phyloP scores from a whole-genome alignment of 2,113 vertebrate genomes.

The Brienomyrus longianalis region DNA sequence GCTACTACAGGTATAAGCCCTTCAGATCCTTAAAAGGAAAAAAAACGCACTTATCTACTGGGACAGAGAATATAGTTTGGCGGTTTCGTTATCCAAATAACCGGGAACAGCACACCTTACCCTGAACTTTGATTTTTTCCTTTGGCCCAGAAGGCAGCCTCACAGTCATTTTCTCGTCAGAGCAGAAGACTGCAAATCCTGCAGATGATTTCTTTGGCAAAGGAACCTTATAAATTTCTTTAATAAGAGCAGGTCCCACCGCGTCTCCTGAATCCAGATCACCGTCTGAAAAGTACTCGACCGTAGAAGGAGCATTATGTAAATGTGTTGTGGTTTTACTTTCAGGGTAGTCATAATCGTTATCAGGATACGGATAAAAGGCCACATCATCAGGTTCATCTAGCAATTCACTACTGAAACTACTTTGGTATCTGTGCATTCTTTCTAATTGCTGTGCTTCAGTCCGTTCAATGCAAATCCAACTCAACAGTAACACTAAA shows the following conservation, averaged over 20 bases:
- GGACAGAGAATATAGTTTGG: not conserved
- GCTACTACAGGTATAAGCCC: conserved; percentile 13
- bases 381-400: not conserved
- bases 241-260: not conserved
- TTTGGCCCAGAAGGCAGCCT: not conserved
- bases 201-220: not conserved
- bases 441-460: not conserved
- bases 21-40: conserved; percentile 1
- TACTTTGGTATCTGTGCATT: no score
- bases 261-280: not conserved
- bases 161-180: not conserved
- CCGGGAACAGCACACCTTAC: not conserved
- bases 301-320: not conserved
- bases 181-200: not conserved
- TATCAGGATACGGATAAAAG: not conserved
- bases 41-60: not conserved
- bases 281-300: not conserved
- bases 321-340: not conserved
- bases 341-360: not conserved
- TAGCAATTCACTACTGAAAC: not conserved
- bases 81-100: not conserved
- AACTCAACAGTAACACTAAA: not conserved
- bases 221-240: not conserved
- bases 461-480: not conserved
- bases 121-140: not conserved